Evolutionary conservation across 2,888 invertebrate species (phyloP).

Genomic region (Eilema sororculum): DNA sequence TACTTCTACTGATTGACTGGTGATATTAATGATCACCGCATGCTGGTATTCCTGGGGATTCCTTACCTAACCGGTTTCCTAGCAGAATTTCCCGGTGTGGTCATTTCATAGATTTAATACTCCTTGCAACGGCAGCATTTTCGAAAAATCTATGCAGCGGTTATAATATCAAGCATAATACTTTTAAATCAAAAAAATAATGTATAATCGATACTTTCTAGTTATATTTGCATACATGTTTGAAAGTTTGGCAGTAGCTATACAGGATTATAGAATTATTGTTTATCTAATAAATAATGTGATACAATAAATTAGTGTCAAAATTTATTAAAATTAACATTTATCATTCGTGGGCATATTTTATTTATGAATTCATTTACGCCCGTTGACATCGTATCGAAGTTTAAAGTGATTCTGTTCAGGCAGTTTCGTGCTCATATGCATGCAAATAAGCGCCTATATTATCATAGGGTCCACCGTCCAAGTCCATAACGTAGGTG

Average conservation of each 20-base stretch:
- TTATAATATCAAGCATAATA: background rate
- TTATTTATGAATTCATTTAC: background rate
- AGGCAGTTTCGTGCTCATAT: background rate
- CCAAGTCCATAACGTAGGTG: background rate
- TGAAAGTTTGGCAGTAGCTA: conserved; percentile 23
- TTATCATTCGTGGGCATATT: background rate
- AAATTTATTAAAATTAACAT: background rate
- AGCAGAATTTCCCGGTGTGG: too few species aligned
- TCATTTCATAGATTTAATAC: background rate
- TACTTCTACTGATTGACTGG: too few species aligned
- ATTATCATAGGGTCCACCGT: background rate
- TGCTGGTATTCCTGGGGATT: too few species aligned
- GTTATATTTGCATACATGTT: conserved; percentile 30
- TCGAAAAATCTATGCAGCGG: background rate
- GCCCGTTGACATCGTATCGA: background rate
- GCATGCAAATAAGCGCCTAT: background rate
- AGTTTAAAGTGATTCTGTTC: conserved; percentile 1
- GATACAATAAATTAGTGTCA: background rate
- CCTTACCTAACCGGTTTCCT: too few species aligned
- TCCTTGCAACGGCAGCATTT: background rate
- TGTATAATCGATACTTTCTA: conserved; percentile 27
- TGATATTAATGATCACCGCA: too few species aligned
- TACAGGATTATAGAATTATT: background rate
- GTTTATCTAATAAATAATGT: background rate
- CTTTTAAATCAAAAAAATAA: background rate